Base-by-base conservation (phyloP, 1,140 invertebrate genomes). In the Psilanteris sp. region DNA sequence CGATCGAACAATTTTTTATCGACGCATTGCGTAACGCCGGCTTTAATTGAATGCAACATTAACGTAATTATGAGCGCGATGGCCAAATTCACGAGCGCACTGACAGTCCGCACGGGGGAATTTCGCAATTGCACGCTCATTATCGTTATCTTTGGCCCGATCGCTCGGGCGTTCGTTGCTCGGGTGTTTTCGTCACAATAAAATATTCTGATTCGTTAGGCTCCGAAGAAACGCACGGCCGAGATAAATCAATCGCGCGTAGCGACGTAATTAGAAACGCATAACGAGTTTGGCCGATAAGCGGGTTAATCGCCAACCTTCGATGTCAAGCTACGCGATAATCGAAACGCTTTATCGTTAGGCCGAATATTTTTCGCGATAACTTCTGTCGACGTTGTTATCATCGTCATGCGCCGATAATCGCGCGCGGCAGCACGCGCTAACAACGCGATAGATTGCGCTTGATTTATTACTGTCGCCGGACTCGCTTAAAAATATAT, bases 101-200 rank as follows among this genome's bases (percentile, higher is more conserved):
- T 76, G 79, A 79, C 77, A 77, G 32, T 48, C 26, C 34, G 20
- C 79, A 64, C 72, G 43, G 20, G 78, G 75, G 75, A 77, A 76
- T 78, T 75, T 64, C 62, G 16, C 48, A 66, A 64, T 68, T 54
- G 75, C 34, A 22, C 29, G 44, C 44, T 71, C 34, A 70, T 70
- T 70, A 70, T 4, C n/a, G 2, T 31, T 70, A 61, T 70, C 66
- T 8, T 4, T 3, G 10, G 0, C 13, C 20, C 16, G 31, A 57
- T 57, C 46, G 5, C 2, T 16, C 15, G 7, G 16, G n/a, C 46
- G 14, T 34, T 59, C 29, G 44, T 57, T 67, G 27, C 41, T 55
- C 55, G 22, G 22, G 20, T 37, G 10, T 26, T 43, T 46, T 44
- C 54, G 37, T 43, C 27, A 9, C 15, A 0, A 7, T 24, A 8